Evolutionary conservation across 1,140 invertebrate species (phyloP).

Genomic region (Microplitis mediator): DNA sequence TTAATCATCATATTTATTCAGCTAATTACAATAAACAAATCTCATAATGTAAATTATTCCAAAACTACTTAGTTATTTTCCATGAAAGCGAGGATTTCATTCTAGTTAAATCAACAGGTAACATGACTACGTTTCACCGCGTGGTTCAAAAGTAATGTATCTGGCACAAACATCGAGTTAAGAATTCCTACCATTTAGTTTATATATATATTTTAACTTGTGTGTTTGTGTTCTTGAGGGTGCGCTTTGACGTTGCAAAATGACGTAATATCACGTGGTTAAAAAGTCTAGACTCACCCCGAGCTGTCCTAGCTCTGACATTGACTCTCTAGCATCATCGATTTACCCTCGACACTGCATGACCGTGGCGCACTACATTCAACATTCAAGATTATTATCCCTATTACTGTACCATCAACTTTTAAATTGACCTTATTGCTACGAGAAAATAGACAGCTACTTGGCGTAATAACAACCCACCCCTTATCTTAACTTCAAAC

Average conservation of each 20-base stretch:
- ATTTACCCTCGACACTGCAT: conserved; percentile 30
- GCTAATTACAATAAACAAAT: too few relatives aligned
- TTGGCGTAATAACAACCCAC: not conserved
- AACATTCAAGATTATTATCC: not conserved
- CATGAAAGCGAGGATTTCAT: conserved; percentile 42
- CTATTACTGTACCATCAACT: not conserved
- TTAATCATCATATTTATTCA: too few relatives aligned
- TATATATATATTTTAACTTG: not conserved
- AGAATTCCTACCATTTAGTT: not conserved
- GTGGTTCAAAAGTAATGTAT: not conserved
- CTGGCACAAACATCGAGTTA: too few relatives aligned
- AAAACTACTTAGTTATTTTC: conserved; percentile 37
- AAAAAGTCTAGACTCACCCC: conserved; percentile 14
- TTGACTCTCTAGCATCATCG: conserved; percentile 47
- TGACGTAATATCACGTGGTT: not conserved
- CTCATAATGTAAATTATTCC: too few relatives aligned
- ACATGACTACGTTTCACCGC: conserved; percentile 12
- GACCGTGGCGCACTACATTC: not conserved
- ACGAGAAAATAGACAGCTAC: not conserved
- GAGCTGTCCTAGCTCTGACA: conserved; percentile 45
- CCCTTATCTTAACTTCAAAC: too few relatives aligned
- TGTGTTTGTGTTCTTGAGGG: not conserved
- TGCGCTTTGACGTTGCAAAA: not conserved
- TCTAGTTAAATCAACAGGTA: conserved; percentile 49
- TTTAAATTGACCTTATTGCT: not conserved